phyloP scores from a whole-genome alignment of 2,888 invertebrate species.

The Xiphydria camelus region DNA sequence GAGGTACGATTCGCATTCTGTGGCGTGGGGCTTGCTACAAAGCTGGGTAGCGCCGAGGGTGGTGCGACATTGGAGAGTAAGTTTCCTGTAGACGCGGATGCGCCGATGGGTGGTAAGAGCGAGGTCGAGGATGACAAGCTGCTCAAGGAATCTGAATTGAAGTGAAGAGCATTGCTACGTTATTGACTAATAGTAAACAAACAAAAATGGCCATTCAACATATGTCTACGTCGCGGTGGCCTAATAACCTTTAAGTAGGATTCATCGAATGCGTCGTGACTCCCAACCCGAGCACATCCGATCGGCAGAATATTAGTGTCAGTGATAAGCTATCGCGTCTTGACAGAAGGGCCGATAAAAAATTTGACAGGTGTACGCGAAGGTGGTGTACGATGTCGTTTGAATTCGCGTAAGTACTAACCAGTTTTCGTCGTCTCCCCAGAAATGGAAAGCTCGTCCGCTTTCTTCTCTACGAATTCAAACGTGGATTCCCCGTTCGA shows the following conservation, averaged over 20 bases:
- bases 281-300: no score
- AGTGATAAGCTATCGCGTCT: not conserved
- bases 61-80: conserved; percentile 71
- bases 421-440: conserved; percentile 45
- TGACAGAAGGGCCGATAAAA: conserved; percentile 2
- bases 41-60: conserved; percentile 70
- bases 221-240: no score
- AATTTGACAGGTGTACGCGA: conserved; percentile 24
- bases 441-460: conserved; percentile 40
- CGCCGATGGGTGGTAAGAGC: conserved; percentile 56
- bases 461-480: conserved; percentile 51
- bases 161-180: not conserved
- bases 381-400: no score
- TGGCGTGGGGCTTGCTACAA: conserved; percentile 60
- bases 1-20: not conserved
- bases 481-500: conserved; percentile 53
- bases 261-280: no score
- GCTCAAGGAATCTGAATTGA: conserved; percentile 53
- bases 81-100: conserved; percentile 61
- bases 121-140: conserved; percentile 56
- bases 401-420: no score
- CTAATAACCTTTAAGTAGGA: no score
- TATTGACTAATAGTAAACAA: not conserved
- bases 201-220: no score
- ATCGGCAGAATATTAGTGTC: no score